phyloP scores from a whole-genome alignment of 2,113 vertebrate species.

The Pelecanoides urinatrix region DNA sequence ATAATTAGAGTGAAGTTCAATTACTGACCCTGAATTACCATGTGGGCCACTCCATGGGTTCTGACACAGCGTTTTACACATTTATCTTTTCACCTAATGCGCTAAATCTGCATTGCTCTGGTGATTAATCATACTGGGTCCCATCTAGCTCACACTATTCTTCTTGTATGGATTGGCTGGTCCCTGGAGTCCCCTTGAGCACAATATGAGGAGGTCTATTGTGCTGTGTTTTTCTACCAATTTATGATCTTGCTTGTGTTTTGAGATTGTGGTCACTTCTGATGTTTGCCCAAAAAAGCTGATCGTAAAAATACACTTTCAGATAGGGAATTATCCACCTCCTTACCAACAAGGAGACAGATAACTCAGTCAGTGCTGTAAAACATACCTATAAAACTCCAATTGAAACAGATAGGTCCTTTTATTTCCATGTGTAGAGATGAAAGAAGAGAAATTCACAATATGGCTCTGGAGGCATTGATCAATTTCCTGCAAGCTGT shows the following conservation, averaged over 20 bases:
- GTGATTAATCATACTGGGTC: constrained; percentile 89
- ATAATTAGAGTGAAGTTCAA: constrained; percentile 98
- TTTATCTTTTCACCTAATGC: constrained; percentile 92
- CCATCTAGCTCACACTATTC: constrained; percentile 79
- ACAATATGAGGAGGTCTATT: constrained; percentile 83
- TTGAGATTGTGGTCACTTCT: constrained; percentile 70
- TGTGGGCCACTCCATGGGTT: constrained; percentile 83
- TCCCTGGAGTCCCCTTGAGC: constrained; percentile 90
- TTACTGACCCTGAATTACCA: constrained; percentile 91
- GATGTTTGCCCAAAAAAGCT: neutral
- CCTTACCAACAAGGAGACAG: neutral
- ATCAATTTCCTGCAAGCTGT: neutral
- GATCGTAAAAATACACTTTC: neutral
- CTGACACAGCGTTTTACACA: constrained; percentile 88
- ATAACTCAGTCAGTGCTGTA: neutral
- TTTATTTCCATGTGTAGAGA: neutral
- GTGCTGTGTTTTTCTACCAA: constrained; percentile 81
- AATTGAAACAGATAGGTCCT: neutral
- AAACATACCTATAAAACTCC: neutral
- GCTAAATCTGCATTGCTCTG: constrained; percentile 89
- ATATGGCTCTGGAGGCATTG: neutral
- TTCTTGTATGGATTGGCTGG: constrained; percentile 83
- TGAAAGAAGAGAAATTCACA: neutral
- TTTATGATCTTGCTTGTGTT: constrained; percentile 80
- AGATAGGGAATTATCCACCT: neutral